Evolutionary conservation across 2,797 vertebrate species (phyloP).

Genomic region (Macropodus opercularis): DNA sequence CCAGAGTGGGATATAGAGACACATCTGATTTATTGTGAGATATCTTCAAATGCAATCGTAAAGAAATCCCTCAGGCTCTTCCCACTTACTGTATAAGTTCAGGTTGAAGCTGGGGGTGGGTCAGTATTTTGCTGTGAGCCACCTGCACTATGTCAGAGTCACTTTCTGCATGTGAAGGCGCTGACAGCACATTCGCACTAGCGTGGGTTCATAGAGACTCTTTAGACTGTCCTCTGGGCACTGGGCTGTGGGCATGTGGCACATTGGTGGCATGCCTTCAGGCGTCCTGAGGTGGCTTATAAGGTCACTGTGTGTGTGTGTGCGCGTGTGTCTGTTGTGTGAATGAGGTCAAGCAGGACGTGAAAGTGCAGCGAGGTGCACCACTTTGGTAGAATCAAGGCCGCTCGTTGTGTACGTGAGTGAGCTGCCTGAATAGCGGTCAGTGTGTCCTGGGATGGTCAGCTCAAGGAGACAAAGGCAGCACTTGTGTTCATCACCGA

Average conservation of each 20-base stretch:
- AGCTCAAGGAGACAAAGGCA: conserved; percentile 58
- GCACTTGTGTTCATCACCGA: conserved; percentile 47
- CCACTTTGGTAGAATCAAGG: conserved; percentile 25
- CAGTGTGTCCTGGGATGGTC: conserved; percentile 43
- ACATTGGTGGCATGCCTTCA: conserved; percentile 48
- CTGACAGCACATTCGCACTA: conserved; percentile 40
- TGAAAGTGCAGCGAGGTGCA: conserved; percentile 16
- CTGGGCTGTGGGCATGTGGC: conserved; percentile 40
- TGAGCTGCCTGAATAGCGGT: conserved; percentile 39
- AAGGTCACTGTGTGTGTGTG: conserved; percentile 25
- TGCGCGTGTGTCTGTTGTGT: conserved; percentile 21
- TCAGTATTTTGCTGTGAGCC: conserved; percentile 1
- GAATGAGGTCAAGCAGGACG: conserved; percentile 22
- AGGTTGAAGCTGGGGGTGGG: no score
- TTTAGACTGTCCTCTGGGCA: conserved; percentile 32
- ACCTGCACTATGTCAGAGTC: conserved; percentile 2
- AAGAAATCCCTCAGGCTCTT: no score
- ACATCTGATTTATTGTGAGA: no score
- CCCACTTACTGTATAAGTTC: no score
- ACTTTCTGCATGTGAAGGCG: conserved; percentile 24
- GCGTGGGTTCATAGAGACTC: conserved; percentile 44
- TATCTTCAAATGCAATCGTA: no score
- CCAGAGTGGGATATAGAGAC: no score
- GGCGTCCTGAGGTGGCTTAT: conserved; percentile 15
- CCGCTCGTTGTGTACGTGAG: conserved; percentile 3